Conservation (phyloP, 1,140 invertebrate genomes). For the Heliconius hewitsoni region DNA sequence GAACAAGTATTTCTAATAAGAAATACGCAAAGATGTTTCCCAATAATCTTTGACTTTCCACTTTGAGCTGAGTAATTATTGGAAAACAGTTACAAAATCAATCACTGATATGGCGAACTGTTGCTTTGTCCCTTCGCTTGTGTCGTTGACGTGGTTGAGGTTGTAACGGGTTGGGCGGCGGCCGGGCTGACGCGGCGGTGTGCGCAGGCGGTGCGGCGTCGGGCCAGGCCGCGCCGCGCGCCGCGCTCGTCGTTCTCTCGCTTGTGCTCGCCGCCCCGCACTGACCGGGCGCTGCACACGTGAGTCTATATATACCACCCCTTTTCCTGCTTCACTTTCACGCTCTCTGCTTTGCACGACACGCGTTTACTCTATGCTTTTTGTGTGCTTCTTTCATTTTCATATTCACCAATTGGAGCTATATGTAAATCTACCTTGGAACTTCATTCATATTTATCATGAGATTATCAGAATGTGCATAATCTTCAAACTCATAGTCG, state of each 20-base stretch:
- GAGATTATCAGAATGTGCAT: background rate
- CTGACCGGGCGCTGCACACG: slow-evolving; percentile 76
- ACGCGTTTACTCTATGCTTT: slow-evolving; percentile 22
- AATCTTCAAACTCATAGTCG: background rate
- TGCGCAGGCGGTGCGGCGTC: slow-evolving; percentile 74
- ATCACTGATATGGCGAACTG: slow-evolving; percentile 17
- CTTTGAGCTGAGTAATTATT: slow-evolving; percentile 15
- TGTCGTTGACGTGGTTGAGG: slow-evolving; percentile 25
- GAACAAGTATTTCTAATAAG: slow-evolving; percentile 35
- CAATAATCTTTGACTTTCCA: slow-evolving; percentile 11
- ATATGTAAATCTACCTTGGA: background rate
- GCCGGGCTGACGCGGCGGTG: slow-evolving; percentile 84
- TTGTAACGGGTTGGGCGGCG: slow-evolving; percentile 20
- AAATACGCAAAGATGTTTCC: slow-evolving; percentile 26
- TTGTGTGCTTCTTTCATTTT: slow-evolving; percentile 19
- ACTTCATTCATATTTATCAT: background rate
- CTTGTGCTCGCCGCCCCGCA: slow-evolving; percentile 76
- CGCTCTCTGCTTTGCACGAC: slow-evolving; percentile 30
- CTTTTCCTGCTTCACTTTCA: slow-evolving; percentile 37
- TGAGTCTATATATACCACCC: slow-evolving; percentile 65
- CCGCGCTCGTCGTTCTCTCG: slow-evolving; percentile 65
- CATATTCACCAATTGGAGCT: background rate
- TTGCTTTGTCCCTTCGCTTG: background rate
- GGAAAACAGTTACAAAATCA: slow-evolving; percentile 34
- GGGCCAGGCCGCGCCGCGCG: slow-evolving; percentile 57